Conservation (phyloP, 2,888 invertebrate species). For the Drosophila ochracea region DNA sequence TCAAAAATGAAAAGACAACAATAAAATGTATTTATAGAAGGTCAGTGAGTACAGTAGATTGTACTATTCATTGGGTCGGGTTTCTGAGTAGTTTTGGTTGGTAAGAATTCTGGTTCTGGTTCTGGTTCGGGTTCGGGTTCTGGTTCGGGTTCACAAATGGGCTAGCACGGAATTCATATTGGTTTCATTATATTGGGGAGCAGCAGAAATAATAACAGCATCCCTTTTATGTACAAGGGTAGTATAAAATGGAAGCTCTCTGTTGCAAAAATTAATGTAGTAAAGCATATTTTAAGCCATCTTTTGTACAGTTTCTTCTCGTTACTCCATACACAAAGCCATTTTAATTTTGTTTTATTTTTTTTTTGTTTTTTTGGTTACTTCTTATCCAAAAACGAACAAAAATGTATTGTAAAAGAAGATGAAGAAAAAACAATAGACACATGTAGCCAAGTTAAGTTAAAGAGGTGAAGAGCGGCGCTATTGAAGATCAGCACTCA, state of each 20-base stretch:
- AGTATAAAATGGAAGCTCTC: slow-evolving; percentile 81
- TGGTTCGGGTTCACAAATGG: slow-evolving; percentile 26
- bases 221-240: slow-evolving; percentile 68
- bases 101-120: slow-evolving; percentile 20
- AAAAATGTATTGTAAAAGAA: slow-evolving; percentile 31
- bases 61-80: slow-evolving; percentile 1
- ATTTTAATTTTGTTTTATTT: slow-evolving; percentile 22
- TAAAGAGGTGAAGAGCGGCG: background rate
- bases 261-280: slow-evolving; percentile 83
- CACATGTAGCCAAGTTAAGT: slow-evolving; percentile 31
- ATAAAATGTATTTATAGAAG: slow-evolving; percentile 16
- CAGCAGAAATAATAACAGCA: slow-evolving; percentile 74
- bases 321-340: slow-evolving; percentile 46
- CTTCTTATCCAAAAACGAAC: slow-evolving; percentile 34
- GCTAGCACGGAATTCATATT: slow-evolving; percentile 39
- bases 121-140: background rate
- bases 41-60: slow-evolving; percentile 21
- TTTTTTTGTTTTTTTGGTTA: slow-evolving; percentile 7
- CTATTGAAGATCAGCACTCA: slow-evolving; percentile 9
- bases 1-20: slow-evolving; percentile 41
- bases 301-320: slow-evolving; percentile 79
- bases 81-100: background rate
- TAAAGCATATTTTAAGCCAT: slow-evolving; percentile 85
- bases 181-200: slow-evolving; percentile 39
- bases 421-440: slow-evolving; percentile 18